phyloP scores from a whole-genome alignment of 1,140 invertebrate species.

The Papilio helenus region DNA sequence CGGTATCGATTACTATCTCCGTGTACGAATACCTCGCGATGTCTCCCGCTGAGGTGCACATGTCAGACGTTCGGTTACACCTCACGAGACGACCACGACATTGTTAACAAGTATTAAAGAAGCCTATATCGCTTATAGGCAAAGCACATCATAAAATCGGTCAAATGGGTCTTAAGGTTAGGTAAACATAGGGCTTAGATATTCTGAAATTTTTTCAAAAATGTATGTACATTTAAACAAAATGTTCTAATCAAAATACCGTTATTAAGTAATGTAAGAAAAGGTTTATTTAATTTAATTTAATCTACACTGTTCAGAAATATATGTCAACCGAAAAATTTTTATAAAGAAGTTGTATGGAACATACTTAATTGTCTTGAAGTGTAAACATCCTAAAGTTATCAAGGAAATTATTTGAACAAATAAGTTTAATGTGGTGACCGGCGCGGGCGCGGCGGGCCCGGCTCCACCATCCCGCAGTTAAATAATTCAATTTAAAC shows the following conservation, averaged over 20 bases:
- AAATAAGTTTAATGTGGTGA: slow-evolving; percentile 68
- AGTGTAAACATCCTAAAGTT: slow-evolving; percentile 54
- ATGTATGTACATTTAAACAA: too few relatives aligned
- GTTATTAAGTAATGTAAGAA: too few relatives aligned
- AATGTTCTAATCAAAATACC: too few relatives aligned
- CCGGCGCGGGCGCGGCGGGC: slow-evolving; percentile 36
- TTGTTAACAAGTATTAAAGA: slow-evolving; percentile 19
- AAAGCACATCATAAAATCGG: neutral
- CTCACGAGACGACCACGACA: slow-evolving; percentile 44
- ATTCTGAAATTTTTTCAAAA: too few relatives aligned
- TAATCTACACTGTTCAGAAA: too few relatives aligned
- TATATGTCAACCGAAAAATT: neutral
- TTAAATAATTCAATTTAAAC: slow-evolving; percentile 72
- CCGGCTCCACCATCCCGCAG: slow-evolving; percentile 46
- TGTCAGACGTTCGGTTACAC: slow-evolving; percentile 36
- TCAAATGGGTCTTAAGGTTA: too few relatives aligned
- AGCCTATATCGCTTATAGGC: neutral
- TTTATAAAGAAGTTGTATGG: neutral
- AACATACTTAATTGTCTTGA: slow-evolving; percentile 44
- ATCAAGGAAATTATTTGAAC: slow-evolving; percentile 66
- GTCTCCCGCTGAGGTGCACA: slow-evolving; percentile 57
- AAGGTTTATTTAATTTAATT: too few relatives aligned
- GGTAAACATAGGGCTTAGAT: too few relatives aligned
- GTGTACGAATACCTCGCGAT: slow-evolving; percentile 52
- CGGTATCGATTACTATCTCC: slow-evolving; percentile 69